Percentiles rank a stretch among this genome's conserved stretches.
Conservation (phyloP, 2,113 vertebrate genomes). For the Clarias gariepinus region DNA sequence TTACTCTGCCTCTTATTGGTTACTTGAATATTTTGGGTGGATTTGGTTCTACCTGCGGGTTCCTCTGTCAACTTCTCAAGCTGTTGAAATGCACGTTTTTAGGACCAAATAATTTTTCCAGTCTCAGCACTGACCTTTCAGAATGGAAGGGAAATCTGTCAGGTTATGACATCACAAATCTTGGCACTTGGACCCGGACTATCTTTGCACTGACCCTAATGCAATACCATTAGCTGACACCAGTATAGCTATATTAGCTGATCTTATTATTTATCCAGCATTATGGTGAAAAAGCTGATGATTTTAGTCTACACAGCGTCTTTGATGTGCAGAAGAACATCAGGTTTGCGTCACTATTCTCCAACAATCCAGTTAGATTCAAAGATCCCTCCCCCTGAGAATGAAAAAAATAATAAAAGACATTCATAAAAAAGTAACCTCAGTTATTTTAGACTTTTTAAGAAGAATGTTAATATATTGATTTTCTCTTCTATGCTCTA, state of each 20-base stretch:
- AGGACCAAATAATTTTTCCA: conserved; percentile 5
- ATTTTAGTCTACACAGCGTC: neutral
- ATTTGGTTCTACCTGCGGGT: too few relatives aligned
- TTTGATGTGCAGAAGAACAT: neutral
- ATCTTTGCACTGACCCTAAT: neutral
- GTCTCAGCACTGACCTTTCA: neutral
- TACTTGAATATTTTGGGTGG: neutral
- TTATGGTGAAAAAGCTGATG: neutral
- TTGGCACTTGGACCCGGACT: neutral
- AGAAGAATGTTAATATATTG: neutral
- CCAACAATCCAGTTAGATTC: neutral
- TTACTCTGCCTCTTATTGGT: neutral
- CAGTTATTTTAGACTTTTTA: neutral
- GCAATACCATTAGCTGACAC: neutral
- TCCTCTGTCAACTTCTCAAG: conserved; percentile 11
- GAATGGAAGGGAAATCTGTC: neutral
- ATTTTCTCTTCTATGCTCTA: conserved; percentile 3
- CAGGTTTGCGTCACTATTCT: too few relatives aligned
- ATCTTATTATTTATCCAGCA: neutral
- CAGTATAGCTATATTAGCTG: conserved; percentile 23
- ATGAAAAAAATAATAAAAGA: neutral
- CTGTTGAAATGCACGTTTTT: neutral
- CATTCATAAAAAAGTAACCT: neutral
- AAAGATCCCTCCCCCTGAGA: neutral
- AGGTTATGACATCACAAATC: neutral